A percentile compares a stretch with the other conserved stretches of the same genome.
Conservation (phyloP, 2,888 invertebrate genomes). For the Cerceris rybyensis region DNA sequence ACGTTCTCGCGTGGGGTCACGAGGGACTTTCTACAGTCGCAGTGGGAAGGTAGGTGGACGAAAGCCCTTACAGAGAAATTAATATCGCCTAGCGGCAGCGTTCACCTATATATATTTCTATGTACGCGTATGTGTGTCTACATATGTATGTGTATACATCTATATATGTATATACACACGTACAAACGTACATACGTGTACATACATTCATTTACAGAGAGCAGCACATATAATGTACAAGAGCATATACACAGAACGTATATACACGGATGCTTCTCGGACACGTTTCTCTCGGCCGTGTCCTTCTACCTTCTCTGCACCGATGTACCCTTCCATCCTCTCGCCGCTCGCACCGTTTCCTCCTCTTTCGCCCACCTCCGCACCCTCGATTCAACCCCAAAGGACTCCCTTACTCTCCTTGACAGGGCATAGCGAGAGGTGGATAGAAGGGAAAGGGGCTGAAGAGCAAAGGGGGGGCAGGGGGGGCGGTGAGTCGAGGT, state of each 20-base stretch:
- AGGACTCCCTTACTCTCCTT: slow-evolving; percentile 72
- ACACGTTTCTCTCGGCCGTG: slow-evolving; percentile 77
- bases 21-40: slow-evolving; percentile 58
- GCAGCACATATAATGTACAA: slow-evolving; percentile 4
- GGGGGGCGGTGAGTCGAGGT: slow-evolving; percentile 60
- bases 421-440: slow-evolving; percentile 64
- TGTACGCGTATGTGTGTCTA: slow-evolving; percentile 8
- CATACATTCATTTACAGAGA: slow-evolving; percentile 27
- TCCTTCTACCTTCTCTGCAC: slow-evolving; percentile 74
- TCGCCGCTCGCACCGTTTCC: slow-evolving; percentile 32
- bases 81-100: slow-evolving; percentile 75
- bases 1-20: slow-evolving; percentile 60
- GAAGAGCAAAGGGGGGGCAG: slow-evolving; percentile 51
- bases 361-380: slow-evolving; percentile 42
- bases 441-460: slow-evolving; percentile 57
- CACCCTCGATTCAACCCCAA: slow-evolving; percentile 73
- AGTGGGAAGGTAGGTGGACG: slow-evolving; percentile 61
- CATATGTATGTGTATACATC: slow-evolving; percentile 14
- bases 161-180: slow-evolving; percentile 6
- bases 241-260: slow-evolving; percentile 25
- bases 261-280: slow-evolving; percentile 69
- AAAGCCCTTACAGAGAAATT: slow-evolving; percentile 75
- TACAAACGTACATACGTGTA: slow-evolving; percentile 8
- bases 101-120: slow-evolving; percentile 48
- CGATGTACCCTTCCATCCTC: slow-evolving; percentile 56